These are phyloP conservation scores for Megastigmus dorsalis DNA, from an alignment of 2,888 invertebrate species.

Conservation along the genomic window DNA sequence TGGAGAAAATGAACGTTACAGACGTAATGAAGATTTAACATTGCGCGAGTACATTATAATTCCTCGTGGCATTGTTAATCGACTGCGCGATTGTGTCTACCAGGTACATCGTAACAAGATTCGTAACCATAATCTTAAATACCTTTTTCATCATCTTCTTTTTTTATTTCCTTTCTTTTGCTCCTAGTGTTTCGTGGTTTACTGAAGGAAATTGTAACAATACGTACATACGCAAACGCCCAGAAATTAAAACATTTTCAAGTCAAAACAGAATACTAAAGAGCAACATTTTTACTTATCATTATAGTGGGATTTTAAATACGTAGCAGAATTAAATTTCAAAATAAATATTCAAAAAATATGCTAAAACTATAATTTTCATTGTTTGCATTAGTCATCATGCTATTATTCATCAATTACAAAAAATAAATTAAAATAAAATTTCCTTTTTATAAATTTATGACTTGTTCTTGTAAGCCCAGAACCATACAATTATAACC, in stretches of 20 bases:
- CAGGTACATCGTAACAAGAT: conserved; percentile 72
- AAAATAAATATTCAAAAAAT: no score
- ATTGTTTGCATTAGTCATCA: no score
- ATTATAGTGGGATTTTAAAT: no score
- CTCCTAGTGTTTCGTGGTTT: conserved; percentile 26
- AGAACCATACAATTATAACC: conserved; percentile 24
- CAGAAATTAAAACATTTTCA: conserved; percentile 2
- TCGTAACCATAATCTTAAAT: conserved; percentile 48
- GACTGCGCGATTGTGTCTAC: conserved; percentile 68
- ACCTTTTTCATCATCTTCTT: conserved; percentile 25
- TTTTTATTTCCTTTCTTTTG: conserved; percentile 21
- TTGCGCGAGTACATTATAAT: conserved; percentile 56
- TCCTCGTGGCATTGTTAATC: conserved; percentile 68
- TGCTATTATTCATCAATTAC: no score
- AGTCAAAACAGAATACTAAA: no score
- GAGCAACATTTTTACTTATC: no score
- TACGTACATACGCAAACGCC: background rate
- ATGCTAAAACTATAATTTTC: no score
- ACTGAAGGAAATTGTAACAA: conserved; percentile 26
- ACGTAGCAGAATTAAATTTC: no score
- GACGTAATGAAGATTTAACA: conserved; percentile 43
- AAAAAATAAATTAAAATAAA: no score
- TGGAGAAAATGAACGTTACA: conserved; percentile 40
- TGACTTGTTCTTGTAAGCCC: no score
- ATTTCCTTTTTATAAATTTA: no score